Conservation (phyloP, 1,140 invertebrate species). For the Planococcus citri region DNA sequence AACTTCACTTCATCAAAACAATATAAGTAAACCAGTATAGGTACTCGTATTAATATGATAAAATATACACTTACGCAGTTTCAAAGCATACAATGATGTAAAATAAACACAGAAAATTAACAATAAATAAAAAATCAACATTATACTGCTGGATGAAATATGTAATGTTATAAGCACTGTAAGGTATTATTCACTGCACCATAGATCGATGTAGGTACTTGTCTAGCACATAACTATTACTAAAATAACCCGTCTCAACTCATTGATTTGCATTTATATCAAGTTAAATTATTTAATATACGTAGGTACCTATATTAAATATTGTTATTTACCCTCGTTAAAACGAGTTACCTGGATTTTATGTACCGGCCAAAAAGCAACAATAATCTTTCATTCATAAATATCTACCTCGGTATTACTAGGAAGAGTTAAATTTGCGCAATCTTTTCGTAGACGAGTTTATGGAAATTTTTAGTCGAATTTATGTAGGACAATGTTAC, state of each 20-base stretch:
- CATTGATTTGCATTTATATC: not conserved
- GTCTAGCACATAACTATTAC: not conserved
- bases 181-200: too few species aligned
- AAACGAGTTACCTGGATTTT: not conserved
- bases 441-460: not conserved
- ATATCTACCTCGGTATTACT: too few species aligned
- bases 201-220: not conserved
- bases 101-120: not conserved
- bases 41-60: too few species aligned
- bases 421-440: not conserved
- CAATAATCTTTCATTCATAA: not conserved
- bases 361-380: not conserved
- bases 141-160: not conserved
- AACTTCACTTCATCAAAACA: too few species aligned
- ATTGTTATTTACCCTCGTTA: not conserved
- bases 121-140: not conserved
- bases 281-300: not conserved
- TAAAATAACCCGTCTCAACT: not conserved
- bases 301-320: not conserved
- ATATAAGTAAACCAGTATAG: too few species aligned
- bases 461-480: too few species aligned
- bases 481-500: too few species aligned
- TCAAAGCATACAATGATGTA: not conserved
- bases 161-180: not conserved
- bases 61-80: not conserved